Evolutionary conservation across 2,113 vertebrate genomes (phyloP).

Genomic region (Sinocyclocheilus maitianheensis): DNA sequence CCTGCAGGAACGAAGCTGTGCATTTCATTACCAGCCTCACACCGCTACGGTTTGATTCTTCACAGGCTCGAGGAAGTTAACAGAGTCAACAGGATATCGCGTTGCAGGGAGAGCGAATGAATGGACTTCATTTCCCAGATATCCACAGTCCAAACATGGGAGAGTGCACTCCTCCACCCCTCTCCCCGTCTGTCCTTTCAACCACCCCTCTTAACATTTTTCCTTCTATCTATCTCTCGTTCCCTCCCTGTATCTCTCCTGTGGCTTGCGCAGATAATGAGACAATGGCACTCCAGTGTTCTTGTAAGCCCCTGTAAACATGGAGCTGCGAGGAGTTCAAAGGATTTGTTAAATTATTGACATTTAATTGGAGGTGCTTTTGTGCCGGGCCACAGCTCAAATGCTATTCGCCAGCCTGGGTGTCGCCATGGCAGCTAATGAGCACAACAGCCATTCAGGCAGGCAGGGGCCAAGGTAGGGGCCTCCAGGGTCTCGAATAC

Average conservation of each 20-base stretch:
- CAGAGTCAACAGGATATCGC: slow-evolving; percentile 26
- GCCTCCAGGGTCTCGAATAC: slow-evolving; percentile 36
- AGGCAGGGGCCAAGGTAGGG: slow-evolving; percentile 30
- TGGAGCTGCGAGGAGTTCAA: slow-evolving; percentile 53
- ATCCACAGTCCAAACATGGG: background rate
- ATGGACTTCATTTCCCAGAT: slow-evolving; percentile 26
- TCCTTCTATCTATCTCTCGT: background rate
- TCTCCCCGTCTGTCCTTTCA: background rate
- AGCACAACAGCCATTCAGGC: slow-evolving; percentile 50
- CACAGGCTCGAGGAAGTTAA: slow-evolving; percentile 1
- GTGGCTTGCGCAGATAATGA: slow-evolving; percentile 55
- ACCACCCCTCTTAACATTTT: slow-evolving; percentile 8
- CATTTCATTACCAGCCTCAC: slow-evolving; percentile 26
- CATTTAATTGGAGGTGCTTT: slow-evolving; percentile 64
- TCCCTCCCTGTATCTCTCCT: slow-evolving; percentile 16
- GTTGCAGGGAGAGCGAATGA: background rate
- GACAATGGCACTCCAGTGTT: slow-evolving; percentile 57
- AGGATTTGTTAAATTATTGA: slow-evolving; percentile 63
- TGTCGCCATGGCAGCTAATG: slow-evolving; percentile 58
- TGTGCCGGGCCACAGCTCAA: slow-evolving; percentile 31
- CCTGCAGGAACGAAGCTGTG: background rate
- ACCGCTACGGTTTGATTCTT: slow-evolving; percentile 10
- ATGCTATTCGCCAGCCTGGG: slow-evolving; percentile 39
- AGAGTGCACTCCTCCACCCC: background rate
- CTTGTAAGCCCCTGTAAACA: slow-evolving; percentile 58